Base-by-base conservation (phyloP, 2,113 vertebrate species). In the Myiozetetes cayanensis region DNA sequence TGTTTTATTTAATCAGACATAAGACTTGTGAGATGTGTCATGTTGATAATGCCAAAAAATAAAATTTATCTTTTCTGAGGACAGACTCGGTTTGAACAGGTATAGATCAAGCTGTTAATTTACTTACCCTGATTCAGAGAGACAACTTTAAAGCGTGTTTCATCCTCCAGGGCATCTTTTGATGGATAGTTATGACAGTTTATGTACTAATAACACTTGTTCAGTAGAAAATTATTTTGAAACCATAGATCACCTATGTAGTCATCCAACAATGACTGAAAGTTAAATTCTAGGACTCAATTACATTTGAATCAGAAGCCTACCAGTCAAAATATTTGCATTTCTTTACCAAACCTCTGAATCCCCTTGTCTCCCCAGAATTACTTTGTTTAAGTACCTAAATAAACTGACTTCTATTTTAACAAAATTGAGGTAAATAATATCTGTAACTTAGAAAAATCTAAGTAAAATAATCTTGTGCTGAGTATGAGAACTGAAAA, bases 181-280 rank as follows among this genome's bases (percentile, higher is more conserved):
- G 94, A 95, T 93, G 85, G 62, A 76, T 82, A 70, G 74, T 70
- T 91, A 67, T 89, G 93, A 74, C 78, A 82, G 74, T 83, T 70
- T 67, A 76, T 43, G 50, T 89, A 35, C 71, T 79, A 85, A 93
- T 76, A 62, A 70, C 71, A 44, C 62, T 85, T 73, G 71, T 93
- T 94, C 85, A 43, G 25, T 50, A 72, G 74, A 76, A 93, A 85
- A 87, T 66, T 21, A 52, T 81, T 79, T 73, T 94, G 58, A 87
- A 97, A 52, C 27, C 58, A 24, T n/a, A 41, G 71, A 68, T 92
- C 35, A 9, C 46, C 39, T 85, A 10, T 50, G 46, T 73, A 87
- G 61, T 85, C 33, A 76, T 55, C 37, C 43, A 47, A 33, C 25
- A 21, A 5, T 21, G 61, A 63, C 39, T 63, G 61, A 41, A 63